Base-by-base conservation (phyloP, 2,113 vertebrate genomes). In the Hiodon tergisus region DNA sequence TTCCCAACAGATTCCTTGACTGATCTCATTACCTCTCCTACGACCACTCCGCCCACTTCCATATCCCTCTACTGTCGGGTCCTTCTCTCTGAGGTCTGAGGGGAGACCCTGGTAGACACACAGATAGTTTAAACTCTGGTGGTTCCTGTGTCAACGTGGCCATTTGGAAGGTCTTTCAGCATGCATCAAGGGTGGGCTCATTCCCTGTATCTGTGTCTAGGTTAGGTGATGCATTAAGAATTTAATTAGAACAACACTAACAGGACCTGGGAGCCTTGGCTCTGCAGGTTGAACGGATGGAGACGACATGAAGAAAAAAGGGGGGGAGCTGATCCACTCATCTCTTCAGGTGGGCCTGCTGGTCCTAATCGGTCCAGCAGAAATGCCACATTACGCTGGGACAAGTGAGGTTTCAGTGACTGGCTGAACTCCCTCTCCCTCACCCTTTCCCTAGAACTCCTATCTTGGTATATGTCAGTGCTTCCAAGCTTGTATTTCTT, bases 1-100 rank as follows among this genome's bases (percentile, higher is more conserved):
- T 89, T 89, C 87, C 86, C 81, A 79, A 85, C 82, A 87, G 85
- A 89, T 88, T 31, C 82, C 83, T 83, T 81, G 81, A 84, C 85
- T 81, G 84, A 85, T 88, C 86, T 87, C 80, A 81, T 80, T 77
- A 63, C 69, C 77, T 78, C 73, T 63, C 71, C 74, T 74, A 74
- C 48, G 71, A n/a, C 74, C 57, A 4, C 14, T 31, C 79, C 77
- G 16, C 67, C 77, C 71, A 70, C 72, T 69, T 57, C 50, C 31
- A 31, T 31, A 31, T 71, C 50, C 53, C 4, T 66, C 73, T 78
- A 78, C 79, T 78, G 73, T 55, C 75, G 62, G 66, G 74, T 62
- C 4, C 76, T 81, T 79, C 72, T 48, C 74, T 57, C 11, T 31
- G 72, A 47, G 17, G 60, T 63, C 10, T 60, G 31, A 17, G 70